Conservation (phyloP, 2,113 vertebrate genomes). For the Podarcis cretensis region DNA sequence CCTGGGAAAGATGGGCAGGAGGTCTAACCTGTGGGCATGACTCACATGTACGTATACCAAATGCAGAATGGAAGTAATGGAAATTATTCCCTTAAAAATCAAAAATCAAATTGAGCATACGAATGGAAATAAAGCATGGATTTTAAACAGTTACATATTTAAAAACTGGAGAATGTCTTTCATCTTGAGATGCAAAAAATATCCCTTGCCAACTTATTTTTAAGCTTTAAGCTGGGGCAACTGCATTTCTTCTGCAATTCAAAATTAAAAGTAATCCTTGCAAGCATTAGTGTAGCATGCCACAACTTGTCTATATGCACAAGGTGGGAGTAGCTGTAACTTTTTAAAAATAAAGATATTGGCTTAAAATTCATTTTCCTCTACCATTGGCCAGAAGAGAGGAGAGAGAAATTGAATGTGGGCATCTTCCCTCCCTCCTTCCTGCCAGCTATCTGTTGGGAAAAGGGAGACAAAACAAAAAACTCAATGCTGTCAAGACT, state of each 20-base stretch:
- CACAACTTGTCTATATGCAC: background rate
- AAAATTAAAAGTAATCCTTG: slow-evolving; percentile 12
- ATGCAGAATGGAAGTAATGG: background rate
- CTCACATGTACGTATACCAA: background rate
- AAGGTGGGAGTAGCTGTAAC: background rate
- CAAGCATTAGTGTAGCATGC: background rate
- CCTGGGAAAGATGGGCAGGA: background rate
- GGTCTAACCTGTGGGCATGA: background rate
- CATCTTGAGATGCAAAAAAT: slow-evolving; percentile 24
- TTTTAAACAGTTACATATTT: background rate
- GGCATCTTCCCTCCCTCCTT: background rate
- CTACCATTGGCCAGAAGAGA: no score
- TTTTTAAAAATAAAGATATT: background rate
- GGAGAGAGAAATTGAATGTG: no score
- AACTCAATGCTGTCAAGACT: background rate
- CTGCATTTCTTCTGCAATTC: slow-evolving; percentile 5
- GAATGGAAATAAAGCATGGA: background rate
- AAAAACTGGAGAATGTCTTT: background rate
- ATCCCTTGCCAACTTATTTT: background rate
- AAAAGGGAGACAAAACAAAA: background rate
- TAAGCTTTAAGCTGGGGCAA: slow-evolving; percentile 11
- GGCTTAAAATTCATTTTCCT: background rate
- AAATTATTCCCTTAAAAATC: background rate
- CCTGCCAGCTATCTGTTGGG: background rate
- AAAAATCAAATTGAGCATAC: background rate